Conservation (phyloP, 2,888 invertebrate genomes). For the Choreutis nemorana region DNA sequence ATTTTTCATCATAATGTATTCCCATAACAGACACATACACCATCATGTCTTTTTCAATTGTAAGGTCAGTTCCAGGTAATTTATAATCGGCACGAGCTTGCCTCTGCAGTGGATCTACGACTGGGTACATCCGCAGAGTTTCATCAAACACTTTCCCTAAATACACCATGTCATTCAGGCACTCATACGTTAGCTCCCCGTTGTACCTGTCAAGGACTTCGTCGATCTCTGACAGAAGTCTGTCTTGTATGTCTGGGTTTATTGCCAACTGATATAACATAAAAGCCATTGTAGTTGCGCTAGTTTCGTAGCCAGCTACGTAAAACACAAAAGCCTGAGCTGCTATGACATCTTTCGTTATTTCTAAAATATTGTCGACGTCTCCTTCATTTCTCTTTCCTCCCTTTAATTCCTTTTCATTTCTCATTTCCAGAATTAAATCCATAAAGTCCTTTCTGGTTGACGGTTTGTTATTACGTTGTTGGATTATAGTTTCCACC, state of each 20-base stretch:
- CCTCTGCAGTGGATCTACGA: constrained; percentile 4
- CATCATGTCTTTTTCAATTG: constrained; percentile 8
- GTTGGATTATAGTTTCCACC: constrained; percentile 16
- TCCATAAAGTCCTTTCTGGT: constrained; percentile 33
- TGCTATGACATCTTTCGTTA: constrained; percentile 6
- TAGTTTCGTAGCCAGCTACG: constrained; percentile 9
- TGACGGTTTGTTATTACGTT: constrained; percentile 23
- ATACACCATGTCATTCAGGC: constrained; percentile 4
- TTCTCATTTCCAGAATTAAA: constrained; percentile 11
- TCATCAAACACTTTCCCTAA: constrained; percentile 7
- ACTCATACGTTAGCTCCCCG: constrained; percentile 2
- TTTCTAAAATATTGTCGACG: constrained; percentile 1
- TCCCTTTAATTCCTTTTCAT: constrained; percentile 2
- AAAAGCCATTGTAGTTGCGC: constrained; percentile 7
- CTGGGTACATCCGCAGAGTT: constrained; percentile 3
- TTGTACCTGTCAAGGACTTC: constrained; percentile 4
- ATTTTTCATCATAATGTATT: constrained; percentile 12
- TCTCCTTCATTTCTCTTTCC: background rate
- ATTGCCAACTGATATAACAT: constrained; percentile 7
- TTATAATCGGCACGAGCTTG: constrained; percentile 4
- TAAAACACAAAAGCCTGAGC: constrained; percentile 9
- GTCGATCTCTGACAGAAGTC: constrained; percentile 6
- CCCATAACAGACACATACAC: constrained; percentile 8
- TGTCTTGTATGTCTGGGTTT: constrained; percentile 7
- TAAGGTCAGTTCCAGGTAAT: constrained; percentile 12